Conservation (phyloP, 2,113 vertebrate genomes). For the Spea multiplicata region DNA sequence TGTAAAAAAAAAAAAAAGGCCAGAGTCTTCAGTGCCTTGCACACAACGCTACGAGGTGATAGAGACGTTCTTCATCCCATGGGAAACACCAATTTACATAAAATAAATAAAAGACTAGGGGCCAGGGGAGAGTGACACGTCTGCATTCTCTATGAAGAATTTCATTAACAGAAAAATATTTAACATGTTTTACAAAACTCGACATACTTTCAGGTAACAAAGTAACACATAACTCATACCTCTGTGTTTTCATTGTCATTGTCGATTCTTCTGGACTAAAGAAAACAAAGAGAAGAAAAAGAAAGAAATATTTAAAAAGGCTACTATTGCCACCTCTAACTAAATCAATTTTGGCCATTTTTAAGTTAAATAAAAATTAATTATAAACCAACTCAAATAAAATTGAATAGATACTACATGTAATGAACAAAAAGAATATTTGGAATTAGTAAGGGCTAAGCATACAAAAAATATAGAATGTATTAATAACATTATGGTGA, state of each 20-base stretch:
- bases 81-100: background rate
- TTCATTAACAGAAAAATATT: background rate
- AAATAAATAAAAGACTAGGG: background rate
- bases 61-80: background rate
- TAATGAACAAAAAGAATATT: no score
- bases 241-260: conserved; percentile 70
- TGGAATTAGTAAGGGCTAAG: no score
- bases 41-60: background rate
- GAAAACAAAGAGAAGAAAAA: no score
- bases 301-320: conserved; percentile 13
- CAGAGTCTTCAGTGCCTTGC: background rate
- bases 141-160: background rate
- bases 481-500: no score
- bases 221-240: conserved; percentile 58
- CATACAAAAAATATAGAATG: no score
- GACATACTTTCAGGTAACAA: background rate
- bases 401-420: no score
- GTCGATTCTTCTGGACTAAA: conserved; percentile 91
- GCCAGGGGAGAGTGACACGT: background rate
- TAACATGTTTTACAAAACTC: background rate
- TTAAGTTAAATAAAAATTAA: no score
- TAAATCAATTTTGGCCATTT: no score
- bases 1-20: background rate
- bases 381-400: no score
- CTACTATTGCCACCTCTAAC: background rate